Percentiles rank a stretch among this genome's conserved stretches.
These are phyloP conservation scores for Gallinago undulata DNA, from an alignment of 2,113 vertebrate genomes.

Conservation along the genomic window DNA sequence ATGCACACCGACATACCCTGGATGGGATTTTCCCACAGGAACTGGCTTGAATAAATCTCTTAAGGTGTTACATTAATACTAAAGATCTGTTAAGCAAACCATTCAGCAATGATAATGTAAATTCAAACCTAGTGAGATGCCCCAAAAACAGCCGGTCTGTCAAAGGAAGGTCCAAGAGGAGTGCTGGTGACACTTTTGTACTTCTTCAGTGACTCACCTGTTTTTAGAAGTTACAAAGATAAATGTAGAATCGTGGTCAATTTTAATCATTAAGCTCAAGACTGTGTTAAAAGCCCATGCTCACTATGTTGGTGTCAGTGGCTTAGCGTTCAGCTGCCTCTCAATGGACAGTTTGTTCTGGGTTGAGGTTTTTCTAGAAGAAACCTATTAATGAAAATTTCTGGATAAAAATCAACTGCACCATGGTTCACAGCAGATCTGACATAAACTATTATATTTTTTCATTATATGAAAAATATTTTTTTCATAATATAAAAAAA, in stretches of 20 bases:
- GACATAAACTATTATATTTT: not conserved
- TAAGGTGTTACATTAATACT: not conserved
- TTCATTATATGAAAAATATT: not conserved
- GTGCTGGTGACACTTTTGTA: not conserved
- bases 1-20: not conserved
- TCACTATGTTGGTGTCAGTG: not conserved
- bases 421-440: not conserved
- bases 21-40: not conserved
- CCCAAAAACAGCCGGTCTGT: not conserved
- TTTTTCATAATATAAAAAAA: too few species aligned
- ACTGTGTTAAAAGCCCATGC: not conserved
- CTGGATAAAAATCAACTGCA: not conserved
- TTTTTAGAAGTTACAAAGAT: not conserved
- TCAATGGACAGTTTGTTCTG: not conserved
- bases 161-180: not conserved
- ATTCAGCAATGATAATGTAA: not conserved
- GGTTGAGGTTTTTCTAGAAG: not conserved
- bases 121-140: not conserved
- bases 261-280: not conserved
- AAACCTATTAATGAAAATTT: not conserved
- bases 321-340: not conserved
- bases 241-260: not conserved
- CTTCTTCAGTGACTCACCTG: not conserved
- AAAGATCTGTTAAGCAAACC: not conserved
- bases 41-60: not conserved